Evolutionary conservation across 2,888 invertebrate genomes (phyloP).

Genomic region (Synergus laeviventris): DNA sequence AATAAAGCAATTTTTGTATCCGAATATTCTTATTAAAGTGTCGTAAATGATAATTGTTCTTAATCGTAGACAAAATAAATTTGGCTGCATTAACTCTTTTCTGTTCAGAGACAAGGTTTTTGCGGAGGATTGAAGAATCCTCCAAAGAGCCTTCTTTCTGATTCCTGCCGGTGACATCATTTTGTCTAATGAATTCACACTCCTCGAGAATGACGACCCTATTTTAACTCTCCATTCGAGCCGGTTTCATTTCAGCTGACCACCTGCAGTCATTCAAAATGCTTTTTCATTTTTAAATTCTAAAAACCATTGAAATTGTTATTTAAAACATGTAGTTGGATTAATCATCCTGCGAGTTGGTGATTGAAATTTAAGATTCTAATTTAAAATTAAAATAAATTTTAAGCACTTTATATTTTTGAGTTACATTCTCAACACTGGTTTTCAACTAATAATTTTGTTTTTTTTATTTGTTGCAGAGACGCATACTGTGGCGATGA

Average conservation of each 20-base stretch:
- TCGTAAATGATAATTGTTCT: neutral
- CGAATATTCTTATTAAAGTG: no score
- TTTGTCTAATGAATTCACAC: constrained; percentile 40
- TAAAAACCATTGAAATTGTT: neutral
- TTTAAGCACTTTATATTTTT: neutral
- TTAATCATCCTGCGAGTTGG: no score
- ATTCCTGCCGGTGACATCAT: constrained; percentile 36
- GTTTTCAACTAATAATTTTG: neutral
- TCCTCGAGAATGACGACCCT: constrained; percentile 36
- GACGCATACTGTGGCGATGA: constrained; percentile 72
- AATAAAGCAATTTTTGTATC: no score
- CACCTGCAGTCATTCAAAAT: neutral
- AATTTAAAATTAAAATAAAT: no score
- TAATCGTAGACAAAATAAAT: neutral
- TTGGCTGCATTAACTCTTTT: neutral
- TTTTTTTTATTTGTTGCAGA: constrained; percentile 59
- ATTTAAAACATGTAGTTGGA: neutral
- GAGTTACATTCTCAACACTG: neutral
- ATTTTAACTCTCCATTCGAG: constrained; percentile 35
- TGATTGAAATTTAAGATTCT: no score
- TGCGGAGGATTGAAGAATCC: neutral
- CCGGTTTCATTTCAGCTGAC: constrained; percentile 33
- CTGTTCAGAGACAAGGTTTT: neutral
- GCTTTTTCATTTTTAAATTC: neutral
- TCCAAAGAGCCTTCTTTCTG: constrained; percentile 1